These are phyloP conservation scores for Pristionchus maxplancki DNA, from an alignment of 2,888 invertebrate genomes.

Conservation along the genomic window DNA sequence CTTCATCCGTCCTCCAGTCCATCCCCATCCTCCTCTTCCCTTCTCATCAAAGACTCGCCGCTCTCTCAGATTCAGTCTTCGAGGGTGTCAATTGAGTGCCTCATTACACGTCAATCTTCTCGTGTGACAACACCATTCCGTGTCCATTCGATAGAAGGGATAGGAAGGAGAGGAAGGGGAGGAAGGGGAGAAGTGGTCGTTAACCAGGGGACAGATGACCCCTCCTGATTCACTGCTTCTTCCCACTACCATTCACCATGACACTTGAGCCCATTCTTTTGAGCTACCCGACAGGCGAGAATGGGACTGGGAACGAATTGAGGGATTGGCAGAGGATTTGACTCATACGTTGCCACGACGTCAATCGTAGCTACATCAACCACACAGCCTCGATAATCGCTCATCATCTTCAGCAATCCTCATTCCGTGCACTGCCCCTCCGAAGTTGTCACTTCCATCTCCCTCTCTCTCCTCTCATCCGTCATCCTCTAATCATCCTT, in stretches of 20 bases:
- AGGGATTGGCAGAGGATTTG: background rate
- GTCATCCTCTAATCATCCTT: constrained; percentile 18
- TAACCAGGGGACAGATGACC: constrained; percentile 17
- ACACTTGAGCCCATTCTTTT: background rate
- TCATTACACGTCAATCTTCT: constrained; percentile 31
- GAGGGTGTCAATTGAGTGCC: constrained; percentile 1
- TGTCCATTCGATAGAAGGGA: background rate
- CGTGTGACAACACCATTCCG: constrained; percentile 13
- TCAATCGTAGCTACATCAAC: too few relatives aligned
- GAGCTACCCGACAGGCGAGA: background rate
- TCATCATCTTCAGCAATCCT: background rate
- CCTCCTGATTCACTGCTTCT: background rate
- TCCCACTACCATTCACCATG: background rate
- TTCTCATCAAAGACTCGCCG: background rate
- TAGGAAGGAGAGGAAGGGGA: background rate
- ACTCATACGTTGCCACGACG: too few relatives aligned
- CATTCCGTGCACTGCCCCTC: background rate
- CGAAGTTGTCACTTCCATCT: background rate
- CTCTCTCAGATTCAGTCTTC: background rate
- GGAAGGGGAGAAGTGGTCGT: too few relatives aligned
- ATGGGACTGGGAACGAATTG: background rate
- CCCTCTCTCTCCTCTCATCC: background rate
- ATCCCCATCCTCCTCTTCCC: background rate
- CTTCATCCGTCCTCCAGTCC: background rate
- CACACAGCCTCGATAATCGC: too few relatives aligned